phyloP scores from a whole-genome alignment of 2,113 vertebrate species.

The Nothocercus julius region DNA sequence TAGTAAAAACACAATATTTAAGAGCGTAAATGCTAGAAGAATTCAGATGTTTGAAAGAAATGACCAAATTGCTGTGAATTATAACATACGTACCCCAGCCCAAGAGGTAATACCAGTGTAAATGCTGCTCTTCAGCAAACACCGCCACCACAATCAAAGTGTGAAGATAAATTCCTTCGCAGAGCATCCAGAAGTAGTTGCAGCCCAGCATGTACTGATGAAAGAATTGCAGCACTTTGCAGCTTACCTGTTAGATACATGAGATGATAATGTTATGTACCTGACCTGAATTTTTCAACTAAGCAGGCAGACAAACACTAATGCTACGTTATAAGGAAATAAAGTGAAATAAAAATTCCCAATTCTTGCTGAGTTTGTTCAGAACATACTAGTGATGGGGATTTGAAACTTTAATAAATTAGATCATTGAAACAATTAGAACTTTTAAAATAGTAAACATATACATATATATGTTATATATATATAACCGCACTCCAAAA shows the following conservation, averaged over 20 bases:
- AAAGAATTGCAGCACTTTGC: constrained; percentile 94
- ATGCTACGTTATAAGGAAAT: neutral
- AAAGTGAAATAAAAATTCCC: neutral
- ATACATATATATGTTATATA: too few species aligned
- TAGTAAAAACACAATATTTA: neutral
- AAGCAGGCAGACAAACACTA: neutral
- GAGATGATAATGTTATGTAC: neutral
- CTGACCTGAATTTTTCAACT: neutral
- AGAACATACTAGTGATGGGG: neutral
- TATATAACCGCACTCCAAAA: neutral
- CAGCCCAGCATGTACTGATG: constrained; percentile 97
- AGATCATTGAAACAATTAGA: neutral
- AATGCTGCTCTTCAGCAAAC: constrained; percentile 88
- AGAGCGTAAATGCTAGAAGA: neutral
- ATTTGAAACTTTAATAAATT: neutral
- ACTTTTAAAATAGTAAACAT: neutral
- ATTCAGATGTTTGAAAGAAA: neutral
- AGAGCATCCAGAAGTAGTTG: constrained; percentile 99
- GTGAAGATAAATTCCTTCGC: constrained; percentile 96
- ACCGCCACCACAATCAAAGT: constrained; percentile 94
- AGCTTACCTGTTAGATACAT: constrained; percentile 83
- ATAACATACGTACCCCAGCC: constrained; percentile 91
- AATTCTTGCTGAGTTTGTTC: neutral
- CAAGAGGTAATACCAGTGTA: constrained; percentile 96
- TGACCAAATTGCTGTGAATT: neutral